Percentiles rank a stretch among this genome's conserved stretches.
These are phyloP conservation scores for Microtus ochrogaster DNA, from an alignment of 2,113 vertebrate genomes.

Conservation along the genomic window DNA sequence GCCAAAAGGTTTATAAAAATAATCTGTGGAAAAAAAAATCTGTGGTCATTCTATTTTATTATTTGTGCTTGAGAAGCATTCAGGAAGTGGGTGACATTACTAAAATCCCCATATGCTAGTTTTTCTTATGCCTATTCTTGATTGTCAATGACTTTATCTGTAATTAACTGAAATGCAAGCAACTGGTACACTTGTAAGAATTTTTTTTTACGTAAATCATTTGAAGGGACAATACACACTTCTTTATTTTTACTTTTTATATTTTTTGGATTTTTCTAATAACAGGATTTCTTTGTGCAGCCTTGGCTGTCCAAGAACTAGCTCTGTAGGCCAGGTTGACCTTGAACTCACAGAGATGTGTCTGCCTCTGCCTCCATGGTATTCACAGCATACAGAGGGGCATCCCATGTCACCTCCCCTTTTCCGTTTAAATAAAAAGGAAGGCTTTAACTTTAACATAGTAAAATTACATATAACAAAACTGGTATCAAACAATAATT, in stretches of 20 bases:
- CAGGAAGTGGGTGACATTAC: background rate
- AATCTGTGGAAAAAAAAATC: slow-evolving; percentile 12
- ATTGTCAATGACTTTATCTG: background rate
- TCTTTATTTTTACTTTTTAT: background rate
- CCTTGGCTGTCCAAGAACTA: background rate
- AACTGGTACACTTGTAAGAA: background rate
- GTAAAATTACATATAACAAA: too few relatives aligned
- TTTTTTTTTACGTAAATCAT: background rate
- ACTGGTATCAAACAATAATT: too few relatives aligned
- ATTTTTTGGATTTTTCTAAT: background rate
- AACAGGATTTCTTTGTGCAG: background rate
- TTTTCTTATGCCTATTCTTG: background rate
- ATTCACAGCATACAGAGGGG: too few relatives aligned
- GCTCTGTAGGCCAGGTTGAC: background rate
- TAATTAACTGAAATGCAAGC: background rate
- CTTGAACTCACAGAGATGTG: background rate
- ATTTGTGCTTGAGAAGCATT: background rate
- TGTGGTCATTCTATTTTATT: background rate
- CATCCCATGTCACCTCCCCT: too few relatives aligned
- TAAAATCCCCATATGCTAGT: background rate
- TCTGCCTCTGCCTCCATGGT: too few relatives aligned
- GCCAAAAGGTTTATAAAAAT: background rate
- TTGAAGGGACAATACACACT: background rate
- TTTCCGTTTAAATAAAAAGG: too few relatives aligned
- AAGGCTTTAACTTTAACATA: too few relatives aligned